A percentile compares a stretch with the other conserved stretches of the same genome.
Conservation (phyloP, 1,140 invertebrate genomes). For the Macrobrachium rosenbergii region DNA sequence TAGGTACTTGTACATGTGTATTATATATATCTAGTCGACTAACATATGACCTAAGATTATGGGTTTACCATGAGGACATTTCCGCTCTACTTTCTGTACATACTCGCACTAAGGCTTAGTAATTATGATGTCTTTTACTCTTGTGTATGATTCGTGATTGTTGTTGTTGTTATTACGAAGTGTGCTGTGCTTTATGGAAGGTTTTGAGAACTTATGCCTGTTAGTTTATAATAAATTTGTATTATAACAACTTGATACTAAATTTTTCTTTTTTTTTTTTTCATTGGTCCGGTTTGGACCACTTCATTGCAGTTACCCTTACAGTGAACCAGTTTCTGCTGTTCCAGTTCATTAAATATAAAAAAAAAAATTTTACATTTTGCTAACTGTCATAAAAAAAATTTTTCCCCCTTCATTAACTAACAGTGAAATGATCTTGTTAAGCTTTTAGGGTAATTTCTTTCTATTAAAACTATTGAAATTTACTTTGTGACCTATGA, state of each 20-base stretch:
- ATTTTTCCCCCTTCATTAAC: too few relatives aligned
- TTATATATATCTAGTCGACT: slow-evolving; percentile 49
- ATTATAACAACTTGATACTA: neutral
- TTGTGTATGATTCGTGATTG: slow-evolving; percentile 13
- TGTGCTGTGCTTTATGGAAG: slow-evolving; percentile 19
- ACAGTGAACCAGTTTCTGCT: too few relatives aligned
- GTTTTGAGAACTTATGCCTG: neutral
- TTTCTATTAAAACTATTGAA: too few relatives aligned
- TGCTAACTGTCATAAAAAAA: too few relatives aligned
- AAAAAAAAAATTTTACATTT: too few relatives aligned
- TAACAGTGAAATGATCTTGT: too few relatives aligned
- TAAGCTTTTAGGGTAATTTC: too few relatives aligned
- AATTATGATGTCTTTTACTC: too few relatives aligned
- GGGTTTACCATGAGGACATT: neutral
- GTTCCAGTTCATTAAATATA: too few relatives aligned
- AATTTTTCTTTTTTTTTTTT: neutral
- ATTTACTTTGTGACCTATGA: too few relatives aligned
- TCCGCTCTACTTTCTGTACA: neutral
- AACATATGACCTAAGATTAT: slow-evolving; percentile 31
- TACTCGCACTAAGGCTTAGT: neutral
- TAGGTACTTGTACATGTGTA: slow-evolving; percentile 36
- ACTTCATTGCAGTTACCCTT: too few relatives aligned
- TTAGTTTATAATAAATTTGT: slow-evolving; percentile 9
- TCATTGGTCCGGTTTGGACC: neutral
- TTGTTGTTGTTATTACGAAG: neutral